Evolutionary conservation across 2,888 invertebrate genomes (phyloP).

Genomic region (Apodemia mormo): DNA sequence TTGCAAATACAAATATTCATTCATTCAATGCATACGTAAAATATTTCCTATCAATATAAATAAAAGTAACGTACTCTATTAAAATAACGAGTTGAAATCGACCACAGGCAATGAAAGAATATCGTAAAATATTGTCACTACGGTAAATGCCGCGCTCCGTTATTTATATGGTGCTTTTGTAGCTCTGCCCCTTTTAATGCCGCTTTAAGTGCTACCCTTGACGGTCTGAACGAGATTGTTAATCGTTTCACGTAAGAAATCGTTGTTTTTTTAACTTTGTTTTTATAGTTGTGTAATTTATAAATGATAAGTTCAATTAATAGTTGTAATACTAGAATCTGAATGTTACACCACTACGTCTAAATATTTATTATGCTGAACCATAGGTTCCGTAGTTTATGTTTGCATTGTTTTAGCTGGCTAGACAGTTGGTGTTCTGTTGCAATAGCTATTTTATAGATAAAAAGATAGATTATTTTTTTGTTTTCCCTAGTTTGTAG

Average conservation of each 20-base stretch:
- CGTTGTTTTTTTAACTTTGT: not conserved
- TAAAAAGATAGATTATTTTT: no score
- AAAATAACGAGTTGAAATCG: constrained; percentile 32
- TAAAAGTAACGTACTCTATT: constrained; percentile 24
- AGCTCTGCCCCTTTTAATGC: constrained; percentile 71
- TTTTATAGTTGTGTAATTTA: not conserved
- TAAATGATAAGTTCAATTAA: not conserved
- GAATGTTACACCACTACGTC: no score
- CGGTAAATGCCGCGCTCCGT: constrained; percentile 65
- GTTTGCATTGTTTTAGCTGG: no score
- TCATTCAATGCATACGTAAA: not conserved
- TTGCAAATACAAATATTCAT: not conserved
- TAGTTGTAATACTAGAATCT: not conserved
- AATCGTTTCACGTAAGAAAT: constrained; percentile 39
- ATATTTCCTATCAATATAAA: constrained; percentile 13
- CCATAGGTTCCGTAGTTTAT: no score
- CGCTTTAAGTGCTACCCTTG: constrained; percentile 72
- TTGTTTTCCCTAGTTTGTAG: no score
- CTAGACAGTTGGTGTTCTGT: no score
- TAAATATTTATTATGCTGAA: no score
- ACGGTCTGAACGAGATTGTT: constrained; percentile 49
- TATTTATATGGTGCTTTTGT: constrained; percentile 76
- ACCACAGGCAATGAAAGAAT: constrained; percentile 59
- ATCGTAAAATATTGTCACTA: constrained; percentile 67
- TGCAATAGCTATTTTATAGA: no score